Conservation (phyloP, 2,113 vertebrate species). For the Henicopernis longicauda region DNA sequence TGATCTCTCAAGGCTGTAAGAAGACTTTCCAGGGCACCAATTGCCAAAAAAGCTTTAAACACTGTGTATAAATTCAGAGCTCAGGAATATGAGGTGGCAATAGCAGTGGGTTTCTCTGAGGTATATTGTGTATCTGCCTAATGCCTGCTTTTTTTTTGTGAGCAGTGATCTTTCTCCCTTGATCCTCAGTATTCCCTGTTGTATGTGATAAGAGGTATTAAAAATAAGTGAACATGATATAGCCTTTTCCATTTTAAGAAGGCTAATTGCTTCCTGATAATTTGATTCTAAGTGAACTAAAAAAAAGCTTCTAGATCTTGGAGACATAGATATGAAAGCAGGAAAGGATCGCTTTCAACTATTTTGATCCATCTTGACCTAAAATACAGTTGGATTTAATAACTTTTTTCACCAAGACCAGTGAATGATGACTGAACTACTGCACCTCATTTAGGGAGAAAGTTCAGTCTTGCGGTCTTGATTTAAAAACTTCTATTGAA, state of each 20-base stretch:
- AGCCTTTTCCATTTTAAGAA: slow-evolving; percentile 7
- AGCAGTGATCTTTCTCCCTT: not conserved
- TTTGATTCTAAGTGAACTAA: slow-evolving; percentile 1
- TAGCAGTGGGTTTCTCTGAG: not conserved
- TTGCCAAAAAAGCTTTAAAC: not conserved
- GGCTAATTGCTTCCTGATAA: slow-evolving; percentile 12
- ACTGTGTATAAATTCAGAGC: not conserved
- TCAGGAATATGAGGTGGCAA: not conserved
- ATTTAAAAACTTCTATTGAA: not conserved
- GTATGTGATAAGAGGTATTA: slow-evolving; percentile 18
- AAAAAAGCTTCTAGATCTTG: not conserved
- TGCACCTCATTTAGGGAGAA: not conserved
- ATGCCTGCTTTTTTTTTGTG: not conserved
- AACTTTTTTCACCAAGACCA: not conserved
- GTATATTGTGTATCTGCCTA: not conserved
- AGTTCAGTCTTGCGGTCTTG: not conserved
- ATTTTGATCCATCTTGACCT: not conserved
- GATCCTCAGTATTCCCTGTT: not conserved
- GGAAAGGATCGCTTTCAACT: not conserved
- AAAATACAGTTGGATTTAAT: not conserved
- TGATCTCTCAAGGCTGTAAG: not conserved
- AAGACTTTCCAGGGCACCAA: not conserved
- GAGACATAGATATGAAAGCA: not conserved
- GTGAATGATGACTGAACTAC: not conserved
- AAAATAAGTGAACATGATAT: not conserved